Evolutionary conservation across 1,140 invertebrate species (phyloP), one percentile per base, ranked within the genome.

Genomic region (Maconellicoccus hirsutus): DNA sequence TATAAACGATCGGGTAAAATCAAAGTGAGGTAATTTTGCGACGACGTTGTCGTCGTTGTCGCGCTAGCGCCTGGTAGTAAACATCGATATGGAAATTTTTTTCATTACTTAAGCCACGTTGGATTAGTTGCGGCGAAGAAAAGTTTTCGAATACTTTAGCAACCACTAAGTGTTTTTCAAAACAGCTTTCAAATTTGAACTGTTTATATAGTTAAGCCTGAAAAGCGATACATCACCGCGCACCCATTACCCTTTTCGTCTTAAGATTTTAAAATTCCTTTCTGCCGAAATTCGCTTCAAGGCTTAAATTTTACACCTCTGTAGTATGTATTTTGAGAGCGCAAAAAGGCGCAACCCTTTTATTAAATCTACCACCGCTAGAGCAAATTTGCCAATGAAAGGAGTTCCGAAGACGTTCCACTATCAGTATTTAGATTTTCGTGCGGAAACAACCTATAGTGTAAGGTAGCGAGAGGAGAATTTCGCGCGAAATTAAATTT

Each of bases 231-330:
- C 42, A 52, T 52, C 42, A 52, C n/a, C n/a, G 42, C 6, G 42
- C n/a, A 16, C 42, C 6, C 42, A 8, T 8, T 52, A 52, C 42
- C 42, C 42, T 52, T 52, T 52, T 52, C 42, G n/a, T 52, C 42
- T 52, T 52, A 52, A 52, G 42, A 52, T 52, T 52, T 52, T 52
- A 52, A 52, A 52, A 52, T 52, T 52, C 42, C 42, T 52, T 52
- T 52, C 42, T 19, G 42, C n/a, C 42, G 42, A 52, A 52, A 52
- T 52, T 52, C 42, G 42, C 42, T 52, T 8, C 42, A 16, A 52
- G 42, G 42, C 42, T 52, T 19, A 19, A 52, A 19, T 52, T 52
- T 52, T 52, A 52, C 42, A 52, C 42, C 42, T 52, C 42, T 52
- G n/a, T n/a, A n/a, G n/a, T n/a, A n/a, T 33, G 42, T 52, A 16